Percentiles rank a stretch among this genome's conserved stretches.
Evolutionary conservation across 2,797 vertebrate species (phyloP).

Genomic region (Argentina silus): DNA sequence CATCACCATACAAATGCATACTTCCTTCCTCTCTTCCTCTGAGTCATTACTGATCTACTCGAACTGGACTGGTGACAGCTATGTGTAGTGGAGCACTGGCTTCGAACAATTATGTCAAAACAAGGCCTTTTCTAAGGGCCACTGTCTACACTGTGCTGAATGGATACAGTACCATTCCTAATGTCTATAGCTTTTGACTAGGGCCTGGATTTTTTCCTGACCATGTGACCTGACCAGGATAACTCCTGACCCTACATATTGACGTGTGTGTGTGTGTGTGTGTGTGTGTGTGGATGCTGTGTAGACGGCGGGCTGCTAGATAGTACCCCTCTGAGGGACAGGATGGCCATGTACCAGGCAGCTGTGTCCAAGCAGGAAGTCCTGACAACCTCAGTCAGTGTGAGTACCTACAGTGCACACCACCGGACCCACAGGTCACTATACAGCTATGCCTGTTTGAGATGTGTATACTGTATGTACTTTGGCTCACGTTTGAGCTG

Average conservation of each 20-base stretch:
- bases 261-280: not conserved
- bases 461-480: no score
- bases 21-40: not conserved
- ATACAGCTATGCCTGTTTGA: no score
- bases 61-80: no score
- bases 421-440: no score
- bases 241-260: not conserved
- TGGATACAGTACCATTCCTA: not conserved
- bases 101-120: not conserved
- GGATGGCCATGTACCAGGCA: conserved; percentile 94
- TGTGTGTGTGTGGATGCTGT: not conserved
- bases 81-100: not conserved
- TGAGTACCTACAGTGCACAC: conserved; percentile 52
- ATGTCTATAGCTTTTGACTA: not conserved
- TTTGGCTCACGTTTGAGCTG: no score
- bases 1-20: no score
- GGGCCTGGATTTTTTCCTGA: not conserved
- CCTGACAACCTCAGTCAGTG: conserved; percentile 55
- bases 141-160: not conserved
- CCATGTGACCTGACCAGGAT: not conserved
- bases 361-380: conserved; percentile 88
- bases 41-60: no score
- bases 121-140: no score
- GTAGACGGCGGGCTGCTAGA: conserved; percentile 78
- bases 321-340: conserved; percentile 87